Base-by-base conservation (phyloP, 35 echinoderm and acorn worm genomes). In the Anneissia japonica region DNA sequence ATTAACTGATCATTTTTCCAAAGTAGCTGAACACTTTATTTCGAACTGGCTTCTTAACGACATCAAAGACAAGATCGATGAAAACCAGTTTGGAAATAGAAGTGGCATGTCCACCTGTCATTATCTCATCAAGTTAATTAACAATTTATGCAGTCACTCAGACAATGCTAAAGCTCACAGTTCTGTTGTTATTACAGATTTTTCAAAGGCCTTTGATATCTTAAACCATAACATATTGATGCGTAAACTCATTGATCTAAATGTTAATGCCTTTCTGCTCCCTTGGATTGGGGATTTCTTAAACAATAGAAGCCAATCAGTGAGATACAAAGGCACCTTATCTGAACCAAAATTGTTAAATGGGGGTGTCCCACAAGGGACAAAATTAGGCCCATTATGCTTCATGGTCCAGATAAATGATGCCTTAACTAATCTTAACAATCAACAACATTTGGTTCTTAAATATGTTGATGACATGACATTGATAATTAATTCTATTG, bases 381-480 rank as follows among this genome's bases (percentile, higher is more conserved):
- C 90, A 73, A 91, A 82, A 43, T 37, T 91, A 11, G 90, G 90
- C 35, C 84, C 90, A 1, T 39, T 91, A 46, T 55, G 86, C 35
- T 91, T 91, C 30, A 78, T 81, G 30, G 51, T 87, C 35, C 34
- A 87, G 37, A 91, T 91, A 72, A 91, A 91, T 46, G 83, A 91
- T 82, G 90, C 90, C n/a, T n/a, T n/a, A 29, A 35, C 78, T 39
- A 11, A 38, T 11, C 12, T 14, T 64, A 33, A 1, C n/a, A 84
- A 75, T 75, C 1, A 30, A 74, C 30, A 85, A 11, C n/a, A 46
- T n/a, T 31, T 79, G 39, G 82, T 30, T 37, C 87, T 78, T 84
- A 91, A 91, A 40, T 91, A 91, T 91, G 90, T 87, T 21, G 90
- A 91, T 91, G 90, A 91, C 55, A 37, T 91, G 31, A 87, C 77